These are phyloP conservation scores for Channa striata DNA, from an alignment of 2,797 vertebrate genomes.

Conservation along the genomic window DNA sequence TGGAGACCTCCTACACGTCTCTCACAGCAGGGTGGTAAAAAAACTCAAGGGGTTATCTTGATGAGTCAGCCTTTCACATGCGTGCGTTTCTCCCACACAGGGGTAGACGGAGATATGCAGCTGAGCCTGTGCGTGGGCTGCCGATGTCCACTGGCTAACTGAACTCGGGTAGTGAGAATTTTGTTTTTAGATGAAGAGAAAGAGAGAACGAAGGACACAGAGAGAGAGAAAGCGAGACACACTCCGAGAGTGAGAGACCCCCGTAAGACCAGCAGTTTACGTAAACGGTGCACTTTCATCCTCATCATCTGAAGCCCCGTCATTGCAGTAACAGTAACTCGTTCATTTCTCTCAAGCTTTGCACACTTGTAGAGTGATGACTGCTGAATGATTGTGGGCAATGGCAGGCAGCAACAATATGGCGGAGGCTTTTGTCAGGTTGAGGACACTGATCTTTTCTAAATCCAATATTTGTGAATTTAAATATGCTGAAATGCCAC, in stretches of 20 bases:
- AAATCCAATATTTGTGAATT: too few relatives aligned
- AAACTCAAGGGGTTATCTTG: slow-evolving; percentile 51
- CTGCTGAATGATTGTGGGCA: background rate
- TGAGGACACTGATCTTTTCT: too few relatives aligned
- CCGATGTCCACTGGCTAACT: slow-evolving; percentile 48
- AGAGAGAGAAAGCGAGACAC: slow-evolving; percentile 7
- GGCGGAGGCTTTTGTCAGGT: background rate
- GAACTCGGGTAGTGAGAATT: slow-evolving; percentile 32
- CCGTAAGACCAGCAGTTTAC: slow-evolving; percentile 56
- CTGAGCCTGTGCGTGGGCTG: slow-evolving; percentile 42
- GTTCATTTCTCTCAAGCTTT: slow-evolving; percentile 18
- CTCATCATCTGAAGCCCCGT: slow-evolving; percentile 41
- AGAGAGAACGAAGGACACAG: slow-evolving; percentile 5
- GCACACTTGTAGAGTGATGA: background rate
- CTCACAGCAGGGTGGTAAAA: slow-evolving; percentile 32
- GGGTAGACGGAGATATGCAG: slow-evolving; percentile 46
- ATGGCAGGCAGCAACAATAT: background rate
- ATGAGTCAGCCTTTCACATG: slow-evolving; percentile 67
- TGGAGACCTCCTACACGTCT: slow-evolving; percentile 45
- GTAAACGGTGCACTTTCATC: slow-evolving; percentile 66
- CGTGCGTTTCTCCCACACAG: slow-evolving; percentile 48
- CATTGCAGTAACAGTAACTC: slow-evolving; percentile 4
- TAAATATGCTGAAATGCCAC: too few relatives aligned
- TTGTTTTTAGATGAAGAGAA: slow-evolving; percentile 48
- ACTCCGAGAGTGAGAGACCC: slow-evolving; percentile 21